Base-by-base conservation (phyloP, 2,113 vertebrate species). In the Manacus vitellinus region DNA sequence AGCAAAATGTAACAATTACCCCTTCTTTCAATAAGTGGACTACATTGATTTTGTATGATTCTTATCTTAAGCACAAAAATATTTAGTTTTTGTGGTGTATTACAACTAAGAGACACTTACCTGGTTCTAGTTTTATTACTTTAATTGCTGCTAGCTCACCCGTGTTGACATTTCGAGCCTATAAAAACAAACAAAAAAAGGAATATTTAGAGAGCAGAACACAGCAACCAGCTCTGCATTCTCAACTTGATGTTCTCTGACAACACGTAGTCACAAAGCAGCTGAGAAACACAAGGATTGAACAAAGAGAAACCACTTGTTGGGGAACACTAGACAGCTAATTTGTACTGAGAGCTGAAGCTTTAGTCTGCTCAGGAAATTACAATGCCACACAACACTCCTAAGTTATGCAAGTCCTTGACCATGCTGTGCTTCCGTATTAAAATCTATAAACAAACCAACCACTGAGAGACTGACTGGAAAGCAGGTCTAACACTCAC, bases 51-150 rank as follows among this genome's bases (percentile, higher is more conserved):
- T 71, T 77, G 17, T 54, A 55, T 22, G 62, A 41, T 5, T 47
- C 3, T 33, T 52, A 66, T n/a, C 30, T 85, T 59, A 81, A 83
- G n/a, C 35, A 54, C 11, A 35, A 83, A 61, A 82, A 47, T 35
- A 81, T 21, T 76, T 65, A 0, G 0, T 24, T 73, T 90, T 28
- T 4, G 2, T 21, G 23, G 19, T 59, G 59, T 58, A 33, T 35
- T 77, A 76, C 85, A 92, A 30, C 52, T 56, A 31, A 79, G 73
- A 96, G 92, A 88, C 43, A 89, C 98, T 99, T 98, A 99, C 99
- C 99, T 97, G 99, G 99, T 98, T 99, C 99, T 98, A 99, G 98
- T 97, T 99, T 99, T 98, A 99, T 99, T 97, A 99, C 99, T 99
- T 99, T 99, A 98, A 99, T 99, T 89, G 99, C 99, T 91, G 99